phyloP scores from a whole-genome alignment of 2,797 vertebrate genomes.

The Hippoglossus hippoglossus region DNA sequence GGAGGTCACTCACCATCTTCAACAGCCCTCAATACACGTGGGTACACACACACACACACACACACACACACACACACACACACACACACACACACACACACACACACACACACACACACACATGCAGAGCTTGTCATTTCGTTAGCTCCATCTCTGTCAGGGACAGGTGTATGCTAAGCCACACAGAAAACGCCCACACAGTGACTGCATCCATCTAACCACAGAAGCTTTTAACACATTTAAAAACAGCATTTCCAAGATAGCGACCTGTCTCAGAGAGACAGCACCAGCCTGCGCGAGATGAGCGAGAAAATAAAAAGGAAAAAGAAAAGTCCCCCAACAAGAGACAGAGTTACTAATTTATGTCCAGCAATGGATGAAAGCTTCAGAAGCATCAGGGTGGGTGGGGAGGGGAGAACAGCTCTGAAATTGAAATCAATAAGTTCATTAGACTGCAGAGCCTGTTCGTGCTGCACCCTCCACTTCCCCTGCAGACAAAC shows the following conservation, averaged over 20 bases:
- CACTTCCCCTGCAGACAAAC: constrained; percentile 81
- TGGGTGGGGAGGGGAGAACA: constrained; percentile 62
- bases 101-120: constrained; percentile 34
- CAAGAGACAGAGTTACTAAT: constrained; percentile 79
- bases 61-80: constrained; percentile 27
- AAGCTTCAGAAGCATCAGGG: constrained; percentile 74
- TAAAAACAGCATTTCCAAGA: constrained; percentile 76
- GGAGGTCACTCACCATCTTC: constrained; percentile 76
- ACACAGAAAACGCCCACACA: constrained; percentile 56
- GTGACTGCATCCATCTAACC: constrained; percentile 63
- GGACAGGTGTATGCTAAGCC: constrained; percentile 76
- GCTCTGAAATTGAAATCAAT: constrained; percentile 91
- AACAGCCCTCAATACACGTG: constrained; percentile 42
- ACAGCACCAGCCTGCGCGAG: constrained; percentile 11
- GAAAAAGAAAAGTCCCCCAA: constrained; percentile 33
- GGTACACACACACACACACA: constrained; percentile 28
- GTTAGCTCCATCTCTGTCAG: constrained; percentile 61
- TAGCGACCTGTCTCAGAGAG: constrained; percentile 55
- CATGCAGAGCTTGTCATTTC: constrained; percentile 48
- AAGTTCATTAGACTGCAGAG: constrained; percentile 89
- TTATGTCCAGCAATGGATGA: constrained; percentile 77
- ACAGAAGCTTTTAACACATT: constrained; percentile 76
- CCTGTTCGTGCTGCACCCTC: constrained; percentile 61
- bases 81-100: constrained; percentile 27
- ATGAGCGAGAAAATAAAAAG: constrained; percentile 17